A percentile compares a stretch with the other conserved stretches of the same genome.
Evolutionary conservation across 2,113 vertebrate genomes (phyloP).

Genomic region (Burhinus oedicnemus): DNA sequence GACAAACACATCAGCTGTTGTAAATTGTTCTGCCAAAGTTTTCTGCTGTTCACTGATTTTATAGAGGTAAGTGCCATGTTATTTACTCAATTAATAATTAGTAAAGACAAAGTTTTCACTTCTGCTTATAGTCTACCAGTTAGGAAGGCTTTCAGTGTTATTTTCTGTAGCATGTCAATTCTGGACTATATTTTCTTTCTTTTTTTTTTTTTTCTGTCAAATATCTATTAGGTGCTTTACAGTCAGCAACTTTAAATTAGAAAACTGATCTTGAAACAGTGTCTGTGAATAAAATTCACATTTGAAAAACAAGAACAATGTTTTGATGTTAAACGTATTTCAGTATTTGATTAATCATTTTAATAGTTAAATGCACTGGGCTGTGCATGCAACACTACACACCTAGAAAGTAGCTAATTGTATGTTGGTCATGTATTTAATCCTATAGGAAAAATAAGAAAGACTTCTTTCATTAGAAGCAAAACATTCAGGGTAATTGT

Average conservation of each 20-base stretch:
- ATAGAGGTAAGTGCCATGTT: slow-evolving; percentile 56
- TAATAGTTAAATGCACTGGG: background rate
- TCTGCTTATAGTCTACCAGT: background rate
- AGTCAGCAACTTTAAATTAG: background rate
- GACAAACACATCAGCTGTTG: slow-evolving; percentile 37
- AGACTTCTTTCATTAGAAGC: background rate
- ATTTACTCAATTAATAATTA: slow-evolving; percentile 24
- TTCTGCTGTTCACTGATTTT: slow-evolving; percentile 37
- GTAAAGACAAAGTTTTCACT: slow-evolving; percentile 13
- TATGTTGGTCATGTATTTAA: background rate
- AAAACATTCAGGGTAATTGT: background rate
- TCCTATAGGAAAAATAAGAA: background rate
- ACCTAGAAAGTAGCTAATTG: background rate
- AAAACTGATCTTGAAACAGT: background rate
- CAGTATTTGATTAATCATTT: background rate
- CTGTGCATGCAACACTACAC: background rate
- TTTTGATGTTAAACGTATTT: background rate
- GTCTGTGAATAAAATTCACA: background rate
- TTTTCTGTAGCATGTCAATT: background rate
- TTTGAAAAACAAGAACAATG: background rate
- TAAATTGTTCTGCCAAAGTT: slow-evolving; percentile 41
- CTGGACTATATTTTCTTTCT: background rate
- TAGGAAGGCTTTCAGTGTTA: background rate
- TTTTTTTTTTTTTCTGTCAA: background rate
- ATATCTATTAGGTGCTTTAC: background rate